Evolutionary conservation across 2,797 vertebrate species (phyloP).

Genomic region (Aldrovandia affinis): DNA sequence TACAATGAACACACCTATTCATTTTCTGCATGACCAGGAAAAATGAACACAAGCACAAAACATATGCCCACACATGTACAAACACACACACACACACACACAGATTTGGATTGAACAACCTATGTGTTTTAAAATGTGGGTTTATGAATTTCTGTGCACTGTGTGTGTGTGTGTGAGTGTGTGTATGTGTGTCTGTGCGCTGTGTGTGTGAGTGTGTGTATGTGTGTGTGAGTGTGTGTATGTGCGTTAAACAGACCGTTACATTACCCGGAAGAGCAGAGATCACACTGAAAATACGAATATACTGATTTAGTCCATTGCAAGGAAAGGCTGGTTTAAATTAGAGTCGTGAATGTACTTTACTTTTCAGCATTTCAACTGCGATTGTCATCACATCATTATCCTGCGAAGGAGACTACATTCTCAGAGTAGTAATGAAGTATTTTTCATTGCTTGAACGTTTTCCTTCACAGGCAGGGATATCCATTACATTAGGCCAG

Average conservation of each 20-base stretch:
- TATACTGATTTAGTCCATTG: neutral
- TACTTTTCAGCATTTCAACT: conserved; percentile 2
- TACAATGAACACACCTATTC: neutral
- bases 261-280: conserved; percentile 10
- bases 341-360: neutral
- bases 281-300: neutral
- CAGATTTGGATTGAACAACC: neutral
- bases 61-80: neutral
- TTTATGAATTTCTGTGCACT: neutral
- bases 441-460: conserved; percentile 16
- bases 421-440: neutral
- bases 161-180: no score
- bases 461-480: conserved; percentile 9
- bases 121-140: conserved; percentile 25
- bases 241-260: conserved; percentile 38
- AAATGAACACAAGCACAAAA: neutral
- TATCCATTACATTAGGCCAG: conserved; percentile 15
- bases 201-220: conserved; percentile 12
- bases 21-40: neutral
- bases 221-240: conserved; percentile 26
- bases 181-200: no score
- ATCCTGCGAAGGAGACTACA: conserved; percentile 21
- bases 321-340: neutral
- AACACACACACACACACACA: neutral
- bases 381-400: conserved; percentile 11